Evolutionary conservation across 2,888 invertebrate genomes (phyloP), one percentile per base, ranked within the genome.

Genomic region (Cacoxenus indagator): DNA sequence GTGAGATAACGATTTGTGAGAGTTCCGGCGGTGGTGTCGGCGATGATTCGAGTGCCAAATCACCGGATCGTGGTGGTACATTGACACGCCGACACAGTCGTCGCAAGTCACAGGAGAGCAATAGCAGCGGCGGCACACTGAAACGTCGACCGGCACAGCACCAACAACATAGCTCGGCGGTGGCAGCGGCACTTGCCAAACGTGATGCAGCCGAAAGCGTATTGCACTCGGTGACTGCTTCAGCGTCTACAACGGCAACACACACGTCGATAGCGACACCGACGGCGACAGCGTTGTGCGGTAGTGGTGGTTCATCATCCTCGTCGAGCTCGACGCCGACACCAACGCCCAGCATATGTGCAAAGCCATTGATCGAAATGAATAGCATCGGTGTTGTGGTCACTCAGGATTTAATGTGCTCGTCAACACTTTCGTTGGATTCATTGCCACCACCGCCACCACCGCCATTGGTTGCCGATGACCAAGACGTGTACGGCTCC

Each of bases 391-490:
- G 69, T 68, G 66, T 70, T 74, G 24, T 55, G 6, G 68, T 67
- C 6, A 46, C 76, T 27, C 66, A 62, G 4, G 82, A 75, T 29
- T 62, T 82, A 9, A 91, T 95, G 90, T 93, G 94, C 84, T 91
- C 93, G 65, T 94, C 94, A 0, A 94, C 93, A 14, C 88, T 94
- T 11, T 95, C 95, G 26, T 87, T 95, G 48, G 95, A 95, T 77
- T 94, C 94, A n/a, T 87, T 95, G 70, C 94, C 94, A 0, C 95
- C 94, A 17, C 95, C 95, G 0, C 93, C 91, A 59, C 92, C 93
- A 48, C 92, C 92, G 45, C 75, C 78, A 4, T 89, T 89, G 24
- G 78, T 80, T 71, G 73, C 78, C 57, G 86, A 87, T 61, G 84
- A 83, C 4, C 83, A 84, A 24, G 85, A 85, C 70, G 84, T 88